Evolutionary conservation across 92 coral and sea anemone genomes (phyloP).

Genomic region (Virgularia gustaviana): DNA sequence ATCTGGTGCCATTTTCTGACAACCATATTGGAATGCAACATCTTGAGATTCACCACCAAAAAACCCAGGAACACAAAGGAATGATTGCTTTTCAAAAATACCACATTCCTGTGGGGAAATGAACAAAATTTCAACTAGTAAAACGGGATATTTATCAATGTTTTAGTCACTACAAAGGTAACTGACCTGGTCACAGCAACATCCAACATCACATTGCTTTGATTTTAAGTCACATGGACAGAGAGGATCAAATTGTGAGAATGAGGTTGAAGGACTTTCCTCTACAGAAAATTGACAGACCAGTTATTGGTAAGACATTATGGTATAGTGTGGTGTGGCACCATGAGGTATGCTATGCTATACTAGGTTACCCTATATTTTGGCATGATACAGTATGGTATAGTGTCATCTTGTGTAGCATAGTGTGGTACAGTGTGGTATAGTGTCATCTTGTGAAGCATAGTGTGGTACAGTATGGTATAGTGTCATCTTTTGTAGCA

Average conservation of each 20-base stretch:
- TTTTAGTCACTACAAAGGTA: neutral
- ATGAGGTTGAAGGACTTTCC: slow-evolving; percentile 44
- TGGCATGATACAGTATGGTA: no score
- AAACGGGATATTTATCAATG: no score
- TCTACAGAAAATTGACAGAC: slow-evolving; percentile 25
- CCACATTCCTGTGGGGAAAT: slow-evolving; percentile 61
- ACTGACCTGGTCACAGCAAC: slow-evolving; percentile 87
- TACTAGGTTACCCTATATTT: no score
- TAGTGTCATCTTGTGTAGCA: no score
- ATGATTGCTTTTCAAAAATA: slow-evolving; percentile 51
- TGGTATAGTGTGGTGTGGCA: neutral
- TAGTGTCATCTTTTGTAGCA: no score
- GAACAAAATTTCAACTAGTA: no score
- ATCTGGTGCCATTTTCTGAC: slow-evolving; percentile 92
- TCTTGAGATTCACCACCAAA: slow-evolving; percentile 74
- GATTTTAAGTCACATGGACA: slow-evolving; percentile 79
- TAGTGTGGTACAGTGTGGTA: no score
- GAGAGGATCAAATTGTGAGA: slow-evolving; percentile 56
- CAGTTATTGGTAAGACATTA: neutral
- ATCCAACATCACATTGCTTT: slow-evolving; percentile 71
- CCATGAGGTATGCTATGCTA: no score
- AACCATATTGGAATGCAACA: slow-evolving; percentile 81
- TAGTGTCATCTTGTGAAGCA: no score
- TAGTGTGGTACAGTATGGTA: no score
- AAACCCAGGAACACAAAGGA: slow-evolving; percentile 73